Conservation (phyloP, 2,888 invertebrate species). For the Stramonita haemastoma region DNA sequence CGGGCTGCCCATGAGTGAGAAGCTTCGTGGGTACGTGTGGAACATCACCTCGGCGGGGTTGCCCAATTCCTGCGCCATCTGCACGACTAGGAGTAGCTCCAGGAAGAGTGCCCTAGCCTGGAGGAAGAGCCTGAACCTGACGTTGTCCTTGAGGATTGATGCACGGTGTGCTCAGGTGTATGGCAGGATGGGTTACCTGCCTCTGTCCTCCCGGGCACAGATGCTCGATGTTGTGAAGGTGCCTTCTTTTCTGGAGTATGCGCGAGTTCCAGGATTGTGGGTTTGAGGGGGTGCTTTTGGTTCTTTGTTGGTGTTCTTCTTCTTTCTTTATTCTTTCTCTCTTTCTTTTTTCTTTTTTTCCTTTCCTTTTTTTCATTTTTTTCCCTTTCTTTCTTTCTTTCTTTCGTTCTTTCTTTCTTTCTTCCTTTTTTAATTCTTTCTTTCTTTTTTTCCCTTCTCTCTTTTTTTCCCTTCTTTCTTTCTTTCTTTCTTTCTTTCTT, state of each 20-base stretch:
- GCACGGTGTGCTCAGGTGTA: slow-evolving; percentile 10
- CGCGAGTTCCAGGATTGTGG: slow-evolving; percentile 25
- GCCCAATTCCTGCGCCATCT: slow-evolving; percentile 21
- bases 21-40: slow-evolving; percentile 23
- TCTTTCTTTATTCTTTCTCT: too few relatives aligned
- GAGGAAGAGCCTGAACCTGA: neutral
- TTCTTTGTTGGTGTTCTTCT: neutral
- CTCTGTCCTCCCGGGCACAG: neutral
- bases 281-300: neutral
- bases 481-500: too few relatives aligned
- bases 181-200: slow-evolving; percentile 21
- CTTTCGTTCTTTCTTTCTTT: neutral
- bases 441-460: too few relatives aligned
- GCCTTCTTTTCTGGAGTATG: slow-evolving; percentile 1
- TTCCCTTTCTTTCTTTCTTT: neutral
- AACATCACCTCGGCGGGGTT: slow-evolving; percentile 42
- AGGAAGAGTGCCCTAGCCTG: slow-evolving; percentile 8
- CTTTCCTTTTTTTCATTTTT: too few relatives aligned
- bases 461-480: too few relatives aligned
- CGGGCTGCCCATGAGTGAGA: neutral
- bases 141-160: neutral
- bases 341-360: too few relatives aligned
- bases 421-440: neutral
- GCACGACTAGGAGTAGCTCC: slow-evolving; percentile 37
- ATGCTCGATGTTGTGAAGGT: neutral